Evolutionary conservation across 37 sponge, comb jelly and placozoan species (phyloP).

Genomic region (Halisarca cf. caerulea): DNA sequence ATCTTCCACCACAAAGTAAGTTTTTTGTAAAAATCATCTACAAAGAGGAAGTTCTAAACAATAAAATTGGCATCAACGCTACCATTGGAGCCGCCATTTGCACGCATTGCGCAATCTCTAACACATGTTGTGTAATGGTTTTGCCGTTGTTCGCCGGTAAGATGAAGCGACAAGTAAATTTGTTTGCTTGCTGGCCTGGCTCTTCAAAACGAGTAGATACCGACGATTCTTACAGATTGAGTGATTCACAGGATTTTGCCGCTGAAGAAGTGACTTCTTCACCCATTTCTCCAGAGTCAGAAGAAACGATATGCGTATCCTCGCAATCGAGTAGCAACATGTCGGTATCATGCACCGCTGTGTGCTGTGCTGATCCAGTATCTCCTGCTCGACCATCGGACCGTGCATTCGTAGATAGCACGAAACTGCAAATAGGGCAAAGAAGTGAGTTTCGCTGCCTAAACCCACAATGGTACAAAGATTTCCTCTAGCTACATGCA

Average conservation of each 20-base stretch:
- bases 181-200: neutral
- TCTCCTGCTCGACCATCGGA: neutral
- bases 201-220: neutral
- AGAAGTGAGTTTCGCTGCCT: neutral
- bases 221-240: no score
- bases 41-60: no score
- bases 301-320: no score
- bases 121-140: no score
- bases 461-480: constrained; percentile 27
- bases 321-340: neutral
- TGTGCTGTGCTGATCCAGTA: neutral
- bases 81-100: no score
- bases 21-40: no score
- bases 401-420: neutral
- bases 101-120: no score
- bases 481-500: neutral
- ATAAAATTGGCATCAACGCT: no score
- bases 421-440: constrained; percentile 20
- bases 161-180: neutral
- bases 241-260: neutral
- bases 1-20: no score
- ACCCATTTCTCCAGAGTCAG: no score
- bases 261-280: no score
- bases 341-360: neutral
- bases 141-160: no score